Base-by-base conservation (phyloP, 2,888 invertebrate genomes). In the Halocaridina rubra region DNA sequence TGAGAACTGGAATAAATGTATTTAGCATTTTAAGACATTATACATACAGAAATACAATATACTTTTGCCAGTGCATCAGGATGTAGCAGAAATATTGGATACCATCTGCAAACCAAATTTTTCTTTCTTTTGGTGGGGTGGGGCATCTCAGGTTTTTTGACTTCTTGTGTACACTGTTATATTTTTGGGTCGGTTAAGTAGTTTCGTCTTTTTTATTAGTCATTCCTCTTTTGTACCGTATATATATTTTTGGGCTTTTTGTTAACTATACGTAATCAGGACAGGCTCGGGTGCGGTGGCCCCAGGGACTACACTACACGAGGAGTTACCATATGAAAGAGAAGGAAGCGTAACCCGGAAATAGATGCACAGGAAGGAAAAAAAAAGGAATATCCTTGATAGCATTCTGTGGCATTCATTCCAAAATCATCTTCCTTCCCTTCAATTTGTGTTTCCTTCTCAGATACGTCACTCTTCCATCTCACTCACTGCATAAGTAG, bases 291-390 rank as follows among this genome's bases (percentile, higher is more conserved):
- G 72, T 74, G 27, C 27, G 46, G 46, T 39, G 72, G 39, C 72
- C 16, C 72, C 72, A 74, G 39, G 72, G 72, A 33, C 33, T 71
- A 74, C 72, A 46, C 27, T 74, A 74, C 72, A 74, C 72, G 78
- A 67, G 33, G 32, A 32, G 8, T 33, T 16, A 46, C n/a, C 13
- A 61, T 22, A 27, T 10, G 78, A 39, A 69, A 19, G 27, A 46
- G 32, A 24, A 71, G 22, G 80, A 71, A 46, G 39, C 19, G 24
- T 8, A 67, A 30, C 53, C 53, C 24, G 57, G 19, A 19, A 7
- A 71, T 27, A n/a, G 69, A 53, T 2, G 29, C 8, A 59, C 19
- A 30, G 59, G n/a, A n/a, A 29, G 16, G 76, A 10, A 53, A n/a
- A 33, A 32, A 13, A 16, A 30, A 30, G 46, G 59, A 13, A 24